Evolutionary conservation across 2,113 vertebrate species (phyloP).

Genomic region (Hypocryptadius cinnamomeus): DNA sequence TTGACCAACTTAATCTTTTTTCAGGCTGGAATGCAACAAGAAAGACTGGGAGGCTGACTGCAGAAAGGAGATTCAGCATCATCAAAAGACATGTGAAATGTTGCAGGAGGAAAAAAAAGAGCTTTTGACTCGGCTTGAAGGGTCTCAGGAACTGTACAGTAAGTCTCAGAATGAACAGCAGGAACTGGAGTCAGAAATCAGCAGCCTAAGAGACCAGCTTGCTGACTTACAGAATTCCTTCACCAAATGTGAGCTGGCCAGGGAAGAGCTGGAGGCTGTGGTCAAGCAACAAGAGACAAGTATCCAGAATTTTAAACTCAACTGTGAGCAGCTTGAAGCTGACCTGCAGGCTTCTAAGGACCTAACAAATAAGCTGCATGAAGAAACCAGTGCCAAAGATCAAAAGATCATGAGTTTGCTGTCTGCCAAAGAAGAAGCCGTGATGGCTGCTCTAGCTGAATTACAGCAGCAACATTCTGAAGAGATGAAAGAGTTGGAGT

Average conservation of each 20-base stretch:
- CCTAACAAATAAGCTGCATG: constrained; percentile 77
- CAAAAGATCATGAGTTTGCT: constrained; percentile 82
- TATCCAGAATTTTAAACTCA: constrained; percentile 77
- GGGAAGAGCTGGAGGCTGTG: constrained; percentile 57
- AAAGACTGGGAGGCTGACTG: constrained; percentile 69
- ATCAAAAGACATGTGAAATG: constrained; percentile 58
- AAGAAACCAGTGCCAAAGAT: constrained; percentile 81
- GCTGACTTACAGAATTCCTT: constrained; percentile 76
- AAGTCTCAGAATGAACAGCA: constrained; percentile 59
- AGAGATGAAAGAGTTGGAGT: constrained; percentile 77
- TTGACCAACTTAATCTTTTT: not conserved
- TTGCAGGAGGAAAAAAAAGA: constrained; percentile 71
- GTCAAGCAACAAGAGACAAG: constrained; percentile 76
- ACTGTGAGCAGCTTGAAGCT: constrained; percentile 81
- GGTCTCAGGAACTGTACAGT: constrained; percentile 55
- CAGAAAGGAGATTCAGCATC: constrained; percentile 65
- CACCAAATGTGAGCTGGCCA: constrained; percentile 64
- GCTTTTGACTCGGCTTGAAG: constrained; percentile 64
- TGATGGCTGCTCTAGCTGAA: constrained; percentile 72
- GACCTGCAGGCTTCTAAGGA: constrained; percentile 84
- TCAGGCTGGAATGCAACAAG: constrained; percentile 76
- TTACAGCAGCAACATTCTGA: constrained; percentile 75
- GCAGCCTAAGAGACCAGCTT: constrained; percentile 64
- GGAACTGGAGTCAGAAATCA: constrained; percentile 70
- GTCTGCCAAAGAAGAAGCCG: constrained; percentile 83